Conservation (phyloP, 2,113 vertebrate genomes). For the Callionymus lyra region DNA sequence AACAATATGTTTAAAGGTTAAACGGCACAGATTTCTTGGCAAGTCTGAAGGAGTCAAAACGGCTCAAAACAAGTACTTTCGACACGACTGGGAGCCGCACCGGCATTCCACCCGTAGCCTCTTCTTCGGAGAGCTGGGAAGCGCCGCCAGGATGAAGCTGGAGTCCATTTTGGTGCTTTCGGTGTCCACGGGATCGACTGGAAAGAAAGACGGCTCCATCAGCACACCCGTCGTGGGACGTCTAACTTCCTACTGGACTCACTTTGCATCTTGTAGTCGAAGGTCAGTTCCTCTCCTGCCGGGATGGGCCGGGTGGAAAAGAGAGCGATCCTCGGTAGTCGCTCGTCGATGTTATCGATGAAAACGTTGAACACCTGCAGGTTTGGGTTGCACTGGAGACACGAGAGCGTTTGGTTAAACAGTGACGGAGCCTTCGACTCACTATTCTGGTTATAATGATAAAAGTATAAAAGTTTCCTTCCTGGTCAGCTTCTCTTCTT, state of each 20-base stretch:
- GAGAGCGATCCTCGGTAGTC: slow-evolving; percentile 82
- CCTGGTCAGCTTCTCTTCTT: too few species aligned
- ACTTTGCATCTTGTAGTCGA: slow-evolving; percentile 95
- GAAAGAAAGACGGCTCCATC: slow-evolving; percentile 20
- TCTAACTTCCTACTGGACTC: slow-evolving; percentile 22
- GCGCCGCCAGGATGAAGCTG: slow-evolving; percentile 73
- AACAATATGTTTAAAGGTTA: too few species aligned
- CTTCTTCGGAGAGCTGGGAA: slow-evolving; percentile 75
- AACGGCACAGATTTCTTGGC: too few species aligned
- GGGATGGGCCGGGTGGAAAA: slow-evolving; percentile 78
- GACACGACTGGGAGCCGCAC: slow-evolving; percentile 75
- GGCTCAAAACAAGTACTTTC: slow-evolving; percentile 81
- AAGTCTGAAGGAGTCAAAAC: neutral
- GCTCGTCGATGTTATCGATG: slow-evolving; percentile 84
- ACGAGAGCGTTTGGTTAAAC: slow-evolving; percentile 9
- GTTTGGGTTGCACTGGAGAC: slow-evolving; percentile 81
- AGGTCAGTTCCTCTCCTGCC: slow-evolving; percentile 86
- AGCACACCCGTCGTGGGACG: too few species aligned
- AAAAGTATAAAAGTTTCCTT: too few species aligned
- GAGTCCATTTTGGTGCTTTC: slow-evolving; percentile 86
- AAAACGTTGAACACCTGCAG: slow-evolving; percentile 91
- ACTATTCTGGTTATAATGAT: too few species aligned
- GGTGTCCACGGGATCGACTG: slow-evolving; percentile 81
- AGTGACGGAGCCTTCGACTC: too few species aligned
- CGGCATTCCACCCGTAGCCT: slow-evolving; percentile 79